Evolutionary conservation across 2,888 invertebrate species (phyloP), one percentile per base, ranked within the genome.

Genomic region (Amaurobius ferox): DNA sequence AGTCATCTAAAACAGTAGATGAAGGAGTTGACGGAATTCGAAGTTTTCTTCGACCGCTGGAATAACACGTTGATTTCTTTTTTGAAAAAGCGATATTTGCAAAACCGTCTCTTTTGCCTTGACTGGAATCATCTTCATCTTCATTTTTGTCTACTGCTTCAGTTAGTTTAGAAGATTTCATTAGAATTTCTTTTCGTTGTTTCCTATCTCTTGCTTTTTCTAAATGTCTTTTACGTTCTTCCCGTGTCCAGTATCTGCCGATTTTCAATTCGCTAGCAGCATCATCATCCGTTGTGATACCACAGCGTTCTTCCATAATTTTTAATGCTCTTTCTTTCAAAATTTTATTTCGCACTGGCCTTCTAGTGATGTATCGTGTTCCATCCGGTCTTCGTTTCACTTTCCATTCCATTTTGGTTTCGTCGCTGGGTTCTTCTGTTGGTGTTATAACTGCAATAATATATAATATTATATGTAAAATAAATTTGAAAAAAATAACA

Each of bases 301-400:
- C 94, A 66, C 93, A 93, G 19, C 95, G 92, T 90, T 95, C 94
- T 89, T 94, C 94, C 35, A 93, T 93, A 86, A 95, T 93, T 89
- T 94, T 93, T 81, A 94, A 92, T 1, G 94, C 95, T 62, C 95
- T 91, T 89, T 95, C 94, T 89, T 94, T 93, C 70, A 95, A 91
- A 28, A 95, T 92, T 79, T 94, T 93, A 90, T 93, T 94, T 67
- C 95, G 92, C 0, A 94, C 93, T 0, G 95, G 95, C 39, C 95
- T 91, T 62, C 95, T 92, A 0, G 95, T 94, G 88, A 96, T 95
- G 90, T 96, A 96, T 64, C 95, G 93, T 0, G 94, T 94, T 3
- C 95, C 95, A 90, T 95, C 95, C 2, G 95, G 94, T 39, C 95
- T 92, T 30, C 94, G 92, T 90, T 96, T 96, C 9, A 95, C 95